A percentile compares a stretch with the other conserved stretches of the same genome.
phyloP scores from a whole-genome alignment of 2,888 invertebrate genomes.

The Drosophila lacicola region DNA sequence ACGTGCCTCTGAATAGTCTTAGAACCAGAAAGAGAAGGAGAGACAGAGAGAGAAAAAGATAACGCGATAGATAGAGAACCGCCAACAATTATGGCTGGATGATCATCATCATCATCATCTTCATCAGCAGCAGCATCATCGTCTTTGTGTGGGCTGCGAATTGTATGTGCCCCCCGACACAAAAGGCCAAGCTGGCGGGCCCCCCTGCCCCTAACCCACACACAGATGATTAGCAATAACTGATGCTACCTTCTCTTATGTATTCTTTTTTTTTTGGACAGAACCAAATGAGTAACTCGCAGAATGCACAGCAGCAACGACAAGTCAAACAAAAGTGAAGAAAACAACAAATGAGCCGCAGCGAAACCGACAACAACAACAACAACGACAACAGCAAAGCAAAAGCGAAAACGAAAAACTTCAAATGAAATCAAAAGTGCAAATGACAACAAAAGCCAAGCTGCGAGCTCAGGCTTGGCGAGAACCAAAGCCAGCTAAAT shows the following conservation, averaged over 20 bases:
- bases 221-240: conserved; percentile 49
- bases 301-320: conserved; percentile 56
- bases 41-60: neutral
- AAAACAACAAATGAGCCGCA: conserved; percentile 27
- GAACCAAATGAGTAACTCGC: conserved; percentile 27
- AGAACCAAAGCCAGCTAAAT: conserved; percentile 25
- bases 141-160: conserved; percentile 64
- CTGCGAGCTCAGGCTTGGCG: conserved; percentile 44
- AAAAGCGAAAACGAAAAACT: conserved; percentile 60
- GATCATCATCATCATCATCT: conserved; percentile 40
- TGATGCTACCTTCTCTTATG: conserved; percentile 31
- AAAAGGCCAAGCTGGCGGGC: conserved; percentile 36
- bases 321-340: conserved; percentile 57
- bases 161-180: conserved; percentile 39
- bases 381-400: conserved; percentile 25
- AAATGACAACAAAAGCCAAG: conserved; percentile 78
- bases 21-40: conserved; percentile 4
- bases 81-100: conserved; percentile 19
- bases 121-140: conserved; percentile 17
- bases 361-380: conserved; percentile 4
- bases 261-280: conserved; percentile 20
- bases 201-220: neutral
- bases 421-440: conserved; percentile 80
- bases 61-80: neutral
- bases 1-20: conserved; percentile 73